Evolutionary conservation across 2,797 vertebrate species (phyloP).

Genomic region (Remorina albescens): DNA sequence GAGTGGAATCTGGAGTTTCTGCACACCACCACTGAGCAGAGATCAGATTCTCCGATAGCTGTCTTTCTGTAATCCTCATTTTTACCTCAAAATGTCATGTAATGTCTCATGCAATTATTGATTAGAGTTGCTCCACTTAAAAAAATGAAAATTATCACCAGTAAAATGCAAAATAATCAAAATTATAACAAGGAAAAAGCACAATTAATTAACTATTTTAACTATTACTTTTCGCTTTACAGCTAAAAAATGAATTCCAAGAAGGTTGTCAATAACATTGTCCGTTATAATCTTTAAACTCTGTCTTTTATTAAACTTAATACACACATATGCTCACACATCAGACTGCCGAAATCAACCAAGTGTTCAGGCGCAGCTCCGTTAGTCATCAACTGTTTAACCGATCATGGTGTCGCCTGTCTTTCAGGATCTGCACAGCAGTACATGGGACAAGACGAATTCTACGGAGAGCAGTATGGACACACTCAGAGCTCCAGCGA

Average conservation of each 20-base stretch:
- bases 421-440: slow-evolving; percentile 93
- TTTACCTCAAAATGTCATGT: slow-evolving; percentile 25
- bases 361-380: slow-evolving; percentile 40
- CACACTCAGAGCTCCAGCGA: slow-evolving; percentile 92
- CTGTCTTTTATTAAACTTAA: slow-evolving; percentile 11
- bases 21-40: slow-evolving; percentile 75
- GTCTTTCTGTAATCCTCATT: slow-evolving; percentile 40
- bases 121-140: slow-evolving; percentile 30
- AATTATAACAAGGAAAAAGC: background rate
- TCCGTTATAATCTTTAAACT: slow-evolving; percentile 14
- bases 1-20: slow-evolving; percentile 81
- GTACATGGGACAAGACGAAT: slow-evolving; percentile 95
- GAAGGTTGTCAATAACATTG: background rate
- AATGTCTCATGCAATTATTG: slow-evolving; percentile 42
- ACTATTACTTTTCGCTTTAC: background rate
- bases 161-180: slow-evolving; percentile 1
- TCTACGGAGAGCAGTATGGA: slow-evolving; percentile 95
- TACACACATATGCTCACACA: slow-evolving; percentile 12
- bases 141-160: slow-evolving; percentile 8
- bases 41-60: slow-evolving; percentile 41
- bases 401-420: slow-evolving; percentile 77
- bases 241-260: background rate
- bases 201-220: background rate
- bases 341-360: background rate
- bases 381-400: slow-evolving; percentile 70